phyloP scores from a whole-genome alignment of 2,797 vertebrate genomes.

The Sebastes wilsoni region DNA sequence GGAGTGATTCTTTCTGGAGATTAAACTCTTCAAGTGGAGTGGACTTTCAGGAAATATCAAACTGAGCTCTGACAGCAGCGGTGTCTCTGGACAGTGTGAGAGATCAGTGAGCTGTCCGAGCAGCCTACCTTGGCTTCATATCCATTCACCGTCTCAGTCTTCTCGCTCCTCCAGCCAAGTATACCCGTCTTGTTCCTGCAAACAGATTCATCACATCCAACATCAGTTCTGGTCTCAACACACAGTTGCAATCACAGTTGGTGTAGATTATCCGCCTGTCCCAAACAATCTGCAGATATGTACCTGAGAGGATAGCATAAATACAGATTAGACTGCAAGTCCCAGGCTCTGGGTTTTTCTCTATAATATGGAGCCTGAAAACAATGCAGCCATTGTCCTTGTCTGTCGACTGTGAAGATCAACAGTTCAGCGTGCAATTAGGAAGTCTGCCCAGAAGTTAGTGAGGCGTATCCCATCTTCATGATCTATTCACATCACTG shows the following conservation, averaged over 20 bases:
- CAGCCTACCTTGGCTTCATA: constrained; percentile 94
- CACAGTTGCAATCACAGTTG: not conserved
- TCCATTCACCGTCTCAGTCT: constrained; percentile 94
- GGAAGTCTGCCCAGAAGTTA: constrained; percentile 33
- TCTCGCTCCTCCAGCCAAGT: constrained; percentile 97
- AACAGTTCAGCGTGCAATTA: constrained; percentile 36
- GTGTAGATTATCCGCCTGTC: not conserved
- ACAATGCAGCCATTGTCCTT: constrained; percentile 5
- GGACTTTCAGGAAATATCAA: constrained; percentile 28
- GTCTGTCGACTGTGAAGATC: constrained; percentile 16
- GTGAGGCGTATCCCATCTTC: constrained; percentile 28
- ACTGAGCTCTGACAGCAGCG: not conserved
- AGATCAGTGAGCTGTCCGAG: not conserved
- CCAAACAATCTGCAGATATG: not conserved
- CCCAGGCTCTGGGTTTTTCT: not conserved
- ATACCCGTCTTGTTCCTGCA: constrained; percentile 96
- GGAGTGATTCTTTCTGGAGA: constrained; percentile 15
- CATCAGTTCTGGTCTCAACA: not conserved
- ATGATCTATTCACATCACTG: constrained; percentile 23
- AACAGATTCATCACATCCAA: constrained; percentile 42
- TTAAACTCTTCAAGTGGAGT: constrained; percentile 6
- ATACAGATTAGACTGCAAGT: not conserved
- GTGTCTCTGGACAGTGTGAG: constrained; percentile 18
- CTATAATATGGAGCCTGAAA: not conserved
- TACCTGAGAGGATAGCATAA: not conserved